A percentile compares a stretch with the other conserved stretches of the same genome.
phyloP scores from a whole-genome alignment of 2,797 vertebrate genomes.

The Otolemur crassicaudatus region DNA sequence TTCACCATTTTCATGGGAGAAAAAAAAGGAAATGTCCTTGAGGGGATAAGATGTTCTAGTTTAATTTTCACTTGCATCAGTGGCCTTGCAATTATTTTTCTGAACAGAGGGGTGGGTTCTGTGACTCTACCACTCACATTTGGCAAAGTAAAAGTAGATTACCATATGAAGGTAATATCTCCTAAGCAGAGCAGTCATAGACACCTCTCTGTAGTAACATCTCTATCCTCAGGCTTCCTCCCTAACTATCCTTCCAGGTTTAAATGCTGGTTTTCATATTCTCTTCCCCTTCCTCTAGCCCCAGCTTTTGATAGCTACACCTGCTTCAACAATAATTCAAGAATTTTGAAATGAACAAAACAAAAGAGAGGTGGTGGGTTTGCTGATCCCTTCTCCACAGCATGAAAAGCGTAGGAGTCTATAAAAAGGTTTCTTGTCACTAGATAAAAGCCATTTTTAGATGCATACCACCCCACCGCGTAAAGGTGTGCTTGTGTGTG shows the following conservation, averaged over 20 bases:
- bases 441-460: constrained; percentile 39
- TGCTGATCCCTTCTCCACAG: constrained; percentile 38
- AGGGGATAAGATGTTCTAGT: constrained; percentile 12
- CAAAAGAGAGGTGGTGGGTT: not conserved
- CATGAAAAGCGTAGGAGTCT: not conserved
- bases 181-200: not conserved
- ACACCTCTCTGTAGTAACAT: not conserved
- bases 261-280: not conserved
- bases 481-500: not conserved
- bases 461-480: not conserved
- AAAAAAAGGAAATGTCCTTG: constrained; percentile 6
- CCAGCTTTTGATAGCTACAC: not conserved
- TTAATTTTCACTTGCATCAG: constrained; percentile 45
- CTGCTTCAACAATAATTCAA: not conserved
- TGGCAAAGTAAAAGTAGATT: constrained; percentile 34
- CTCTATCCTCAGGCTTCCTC: not conserved
- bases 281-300: not conserved
- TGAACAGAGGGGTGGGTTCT: not conserved
- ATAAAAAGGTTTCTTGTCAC: not conserved
- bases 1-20: not conserved
- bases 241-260: not conserved
- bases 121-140: constrained; percentile 24
- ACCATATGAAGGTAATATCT: not conserved
- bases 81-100: constrained; percentile 56
- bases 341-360: constrained; percentile 60